phyloP scores from a whole-genome alignment of 2,797 vertebrate species.

The Danio tinwini region DNA sequence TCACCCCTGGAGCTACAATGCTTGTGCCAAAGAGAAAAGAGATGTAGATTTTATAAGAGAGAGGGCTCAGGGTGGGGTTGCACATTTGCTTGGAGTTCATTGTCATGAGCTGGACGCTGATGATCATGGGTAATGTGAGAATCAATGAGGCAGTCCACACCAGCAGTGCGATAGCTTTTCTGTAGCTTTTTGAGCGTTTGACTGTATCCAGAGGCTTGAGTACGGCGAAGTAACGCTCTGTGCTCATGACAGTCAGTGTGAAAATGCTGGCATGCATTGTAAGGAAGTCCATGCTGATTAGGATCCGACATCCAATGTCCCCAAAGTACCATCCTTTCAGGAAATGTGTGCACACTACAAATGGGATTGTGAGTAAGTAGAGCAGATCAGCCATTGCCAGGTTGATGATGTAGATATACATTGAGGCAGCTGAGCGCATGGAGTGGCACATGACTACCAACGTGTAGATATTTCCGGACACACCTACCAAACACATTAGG shows the following conservation, averaged over 20 bases:
- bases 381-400: conserved; percentile 89
- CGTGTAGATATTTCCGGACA: conserved; percentile 90
- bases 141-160: conserved; percentile 88
- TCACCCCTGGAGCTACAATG: conserved; percentile 88
- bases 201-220: conserved; percentile 90
- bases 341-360: conserved; percentile 91
- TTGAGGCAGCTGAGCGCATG: conserved; percentile 87
- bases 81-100: conserved; percentile 85
- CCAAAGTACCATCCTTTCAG: conserved; percentile 91
- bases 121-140: conserved; percentile 89
- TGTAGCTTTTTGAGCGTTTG: conserved; percentile 90
- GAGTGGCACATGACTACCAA: conserved; percentile 93
- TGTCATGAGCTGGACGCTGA: conserved; percentile 84
- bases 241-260: conserved; percentile 92
- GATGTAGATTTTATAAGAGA: conserved; percentile 88
- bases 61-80: conserved; percentile 80
- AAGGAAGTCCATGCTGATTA: conserved; percentile 91
- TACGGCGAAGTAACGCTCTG: conserved; percentile 89
- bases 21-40: conserved; percentile 90
- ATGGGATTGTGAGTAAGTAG: conserved; percentile 91
- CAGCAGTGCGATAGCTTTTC: conserved; percentile 86
- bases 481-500: conserved; percentile 87
- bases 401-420: conserved; percentile 95
- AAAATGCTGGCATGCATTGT: conserved; percentile 97
- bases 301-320: conserved; percentile 84